These are phyloP conservation scores for Amphipoea lucens DNA, from an alignment of 2,888 invertebrate species.

Conservation along the genomic window DNA sequence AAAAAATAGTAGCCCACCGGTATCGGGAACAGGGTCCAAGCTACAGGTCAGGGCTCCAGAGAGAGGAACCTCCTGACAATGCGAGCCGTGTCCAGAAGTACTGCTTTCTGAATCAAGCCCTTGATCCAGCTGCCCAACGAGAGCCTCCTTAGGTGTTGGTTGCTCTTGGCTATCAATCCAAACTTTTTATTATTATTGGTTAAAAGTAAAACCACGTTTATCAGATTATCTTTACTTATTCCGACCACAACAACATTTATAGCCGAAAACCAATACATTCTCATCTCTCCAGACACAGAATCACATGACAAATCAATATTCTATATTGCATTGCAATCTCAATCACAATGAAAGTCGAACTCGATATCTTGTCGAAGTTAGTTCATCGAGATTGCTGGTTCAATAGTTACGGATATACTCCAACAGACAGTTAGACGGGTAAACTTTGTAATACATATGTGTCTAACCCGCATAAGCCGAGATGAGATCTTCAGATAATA, in stretches of 20 bases:
- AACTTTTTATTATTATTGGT: neutral
- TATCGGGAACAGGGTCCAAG: too few relatives aligned
- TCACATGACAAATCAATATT: constrained; percentile 17
- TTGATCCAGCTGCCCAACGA: too few relatives aligned
- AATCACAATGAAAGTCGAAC: constrained; percentile 18
- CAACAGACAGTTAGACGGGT: constrained; percentile 25
- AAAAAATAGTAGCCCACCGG: too few relatives aligned
- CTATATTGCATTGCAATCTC: constrained; percentile 17
- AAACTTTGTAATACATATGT: constrained; percentile 52
- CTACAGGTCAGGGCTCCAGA: too few relatives aligned
- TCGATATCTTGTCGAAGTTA: constrained; percentile 49
- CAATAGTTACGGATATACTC: constrained; percentile 39
- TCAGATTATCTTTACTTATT: neutral
- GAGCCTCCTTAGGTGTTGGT: too few relatives aligned
- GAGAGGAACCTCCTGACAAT: too few relatives aligned
- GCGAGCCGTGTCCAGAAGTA: too few relatives aligned
- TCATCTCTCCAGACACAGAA: neutral
- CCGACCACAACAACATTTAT: too few relatives aligned
- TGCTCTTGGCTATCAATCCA: too few relatives aligned
- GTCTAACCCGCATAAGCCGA: constrained; percentile 5
- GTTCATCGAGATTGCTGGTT: constrained; percentile 42
- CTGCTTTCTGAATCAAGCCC: too few relatives aligned
- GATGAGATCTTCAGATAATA: neutral
- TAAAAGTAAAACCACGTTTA: neutral
- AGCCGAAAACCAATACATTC: neutral